phyloP scores from a whole-genome alignment of 2,888 invertebrate species.

The Buathra laborator region DNA sequence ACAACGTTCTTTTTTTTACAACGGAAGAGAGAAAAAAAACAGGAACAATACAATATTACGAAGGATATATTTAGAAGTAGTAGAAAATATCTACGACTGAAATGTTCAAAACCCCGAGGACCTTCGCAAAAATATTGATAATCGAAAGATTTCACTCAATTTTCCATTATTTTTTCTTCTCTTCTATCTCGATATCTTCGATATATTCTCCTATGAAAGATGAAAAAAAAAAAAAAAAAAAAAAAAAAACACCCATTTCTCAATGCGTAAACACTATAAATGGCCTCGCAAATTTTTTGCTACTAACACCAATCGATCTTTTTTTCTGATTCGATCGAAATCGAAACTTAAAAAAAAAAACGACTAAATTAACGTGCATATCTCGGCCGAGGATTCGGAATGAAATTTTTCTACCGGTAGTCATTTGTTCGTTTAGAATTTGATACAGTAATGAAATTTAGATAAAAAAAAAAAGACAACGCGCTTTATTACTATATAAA shows the following conservation, averaged over 20 bases:
- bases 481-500: slow-evolving; percentile 46
- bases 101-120: slow-evolving; percentile 10
- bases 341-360: neutral
- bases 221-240: slow-evolving; percentile 16
- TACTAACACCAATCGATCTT: slow-evolving; percentile 51
- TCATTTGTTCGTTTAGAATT: slow-evolving; percentile 51
- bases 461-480: slow-evolving; percentile 17
- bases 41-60: slow-evolving; percentile 9
- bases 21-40: neutral
- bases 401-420: slow-evolving; percentile 58
- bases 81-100: neutral
- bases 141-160: slow-evolving; percentile 10
- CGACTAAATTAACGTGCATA: slow-evolving; percentile 63
- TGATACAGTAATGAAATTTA: slow-evolving; percentile 49
- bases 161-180: slow-evolving; percentile 1
- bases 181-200: slow-evolving; percentile 24
- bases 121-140: slow-evolving; percentile 46
- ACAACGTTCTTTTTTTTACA: slow-evolving; percentile 10
- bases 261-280: slow-evolving; percentile 17
- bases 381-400: slow-evolving; percentile 56
- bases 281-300: slow-evolving; percentile 51
- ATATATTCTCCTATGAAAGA: slow-evolving; percentile 41
- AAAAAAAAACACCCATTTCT: slow-evolving; percentile 35
- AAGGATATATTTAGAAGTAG: slow-evolving; percentile 35
- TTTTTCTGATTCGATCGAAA: slow-evolving; percentile 41